phyloP scores from a whole-genome alignment of 2,113 vertebrate genomes.

The Dromaius novaehollandiae region DNA sequence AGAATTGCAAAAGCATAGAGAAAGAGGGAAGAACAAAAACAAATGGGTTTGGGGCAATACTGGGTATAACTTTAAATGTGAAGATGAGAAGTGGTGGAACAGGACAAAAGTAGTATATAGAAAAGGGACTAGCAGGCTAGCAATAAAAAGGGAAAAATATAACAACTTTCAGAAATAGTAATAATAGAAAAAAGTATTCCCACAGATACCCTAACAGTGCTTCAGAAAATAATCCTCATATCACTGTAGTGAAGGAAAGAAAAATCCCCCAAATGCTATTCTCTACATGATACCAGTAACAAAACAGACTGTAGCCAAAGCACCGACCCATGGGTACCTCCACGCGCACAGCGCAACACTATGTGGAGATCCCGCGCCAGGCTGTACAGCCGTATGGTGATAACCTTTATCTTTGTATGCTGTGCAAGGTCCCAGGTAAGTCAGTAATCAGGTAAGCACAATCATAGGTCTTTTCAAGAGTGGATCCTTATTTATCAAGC shows the following conservation, averaged over 20 bases:
- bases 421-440: neutral
- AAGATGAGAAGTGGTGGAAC: neutral
- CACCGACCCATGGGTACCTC: fast-evolving
- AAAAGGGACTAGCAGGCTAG: neutral
- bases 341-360: fast-evolving
- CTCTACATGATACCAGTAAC: neutral
- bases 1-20: neutral
- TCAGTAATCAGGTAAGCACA: neutral
- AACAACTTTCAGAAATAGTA: neutral
- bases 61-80: neutral
- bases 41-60: neutral
- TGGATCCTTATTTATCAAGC: neutral
- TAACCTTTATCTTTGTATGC: neutral
- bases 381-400: neutral
- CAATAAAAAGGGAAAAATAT: neutral
- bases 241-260: neutral
- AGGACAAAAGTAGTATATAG: neutral
- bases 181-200: neutral
- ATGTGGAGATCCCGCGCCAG: fast-evolving
- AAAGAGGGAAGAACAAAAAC: neutral
- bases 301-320: neutral
- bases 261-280: neutral
- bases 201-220: neutral
- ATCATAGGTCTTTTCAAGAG: neutral
- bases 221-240: fast-evolving